These are phyloP conservation scores for Drosophila quadrilineata DNA, from an alignment of 1,140 invertebrate species.

Conservation along the genomic window DNA sequence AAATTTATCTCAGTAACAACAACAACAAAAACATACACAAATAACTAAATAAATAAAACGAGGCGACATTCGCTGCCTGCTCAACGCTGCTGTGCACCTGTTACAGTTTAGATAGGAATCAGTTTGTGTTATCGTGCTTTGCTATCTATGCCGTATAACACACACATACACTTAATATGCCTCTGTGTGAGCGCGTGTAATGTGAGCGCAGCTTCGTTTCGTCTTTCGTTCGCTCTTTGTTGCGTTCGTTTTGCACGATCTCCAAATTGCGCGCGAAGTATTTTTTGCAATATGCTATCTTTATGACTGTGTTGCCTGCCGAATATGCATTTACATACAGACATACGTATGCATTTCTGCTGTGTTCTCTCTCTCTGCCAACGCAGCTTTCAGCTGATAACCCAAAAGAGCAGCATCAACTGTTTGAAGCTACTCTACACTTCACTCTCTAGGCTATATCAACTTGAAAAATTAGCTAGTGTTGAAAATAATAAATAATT, in stretches of 20 bases:
- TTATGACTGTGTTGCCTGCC: too few relatives aligned
- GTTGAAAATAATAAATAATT: background rate
- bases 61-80: too few relatives aligned
- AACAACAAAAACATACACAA: too few relatives aligned
- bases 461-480: background rate
- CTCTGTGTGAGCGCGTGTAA: too few relatives aligned
- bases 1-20: slow-evolving; percentile 61
- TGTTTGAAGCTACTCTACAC: slow-evolving; percentile 2
- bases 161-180: too few relatives aligned
- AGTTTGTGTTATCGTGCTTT: slow-evolving; percentile 66
- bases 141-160: slow-evolving; percentile 48
- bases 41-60: too few relatives aligned
- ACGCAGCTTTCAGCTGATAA: slow-evolving; percentile 15
- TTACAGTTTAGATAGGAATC: slow-evolving; percentile 79
- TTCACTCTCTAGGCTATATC: too few relatives aligned
- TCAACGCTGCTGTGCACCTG: slow-evolving; percentile 69
- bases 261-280: too few relatives aligned
- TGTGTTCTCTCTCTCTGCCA: background rate
- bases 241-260: slow-evolving; percentile 38
- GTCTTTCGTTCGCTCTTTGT: too few relatives aligned
- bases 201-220: too few relatives aligned
- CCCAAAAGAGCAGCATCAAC: slow-evolving; percentile 17
- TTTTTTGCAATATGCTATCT: too few relatives aligned
- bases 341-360: slow-evolving; percentile 1
- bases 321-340: background rate